Evolutionary conservation across 1,140 invertebrate genomes (phyloP).

Genomic region (Apis laboriosa): DNA sequence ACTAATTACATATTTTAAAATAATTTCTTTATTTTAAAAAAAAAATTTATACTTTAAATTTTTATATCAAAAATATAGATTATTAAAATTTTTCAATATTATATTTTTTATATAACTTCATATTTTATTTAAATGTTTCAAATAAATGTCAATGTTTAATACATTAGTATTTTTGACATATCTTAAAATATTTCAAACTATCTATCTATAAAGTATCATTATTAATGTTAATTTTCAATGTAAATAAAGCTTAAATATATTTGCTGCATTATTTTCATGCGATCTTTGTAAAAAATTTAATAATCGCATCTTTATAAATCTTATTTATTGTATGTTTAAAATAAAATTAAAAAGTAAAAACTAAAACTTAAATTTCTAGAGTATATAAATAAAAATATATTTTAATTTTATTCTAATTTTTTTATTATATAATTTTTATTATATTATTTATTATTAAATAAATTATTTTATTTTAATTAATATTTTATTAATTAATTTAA

Average conservation of each 20-base stretch:
- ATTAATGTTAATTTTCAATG: background rate
- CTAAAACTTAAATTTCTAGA: background rate
- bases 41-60: background rate
- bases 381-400: constrained; percentile 8
- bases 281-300: background rate
- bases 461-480: too few species aligned
- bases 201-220: background rate
- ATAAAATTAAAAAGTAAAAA: background rate
- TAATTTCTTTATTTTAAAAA: background rate
- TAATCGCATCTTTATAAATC: background rate
- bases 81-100: background rate
- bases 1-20: background rate
- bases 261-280: background rate
- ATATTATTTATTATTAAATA: background rate
- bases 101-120: background rate
- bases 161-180: too few species aligned
- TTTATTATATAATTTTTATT: background rate
- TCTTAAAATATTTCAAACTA: background rate
- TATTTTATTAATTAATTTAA: too few species aligned
- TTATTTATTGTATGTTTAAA: background rate
- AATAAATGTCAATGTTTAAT: too few species aligned
- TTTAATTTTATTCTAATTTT: background rate
- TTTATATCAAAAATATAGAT: background rate
- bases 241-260: constrained; percentile 10
- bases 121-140: background rate